phyloP scores from a whole-genome alignment of 30 jellyfish, hydroid and myxozoan species.

The Cassiopea andromeda region DNA sequence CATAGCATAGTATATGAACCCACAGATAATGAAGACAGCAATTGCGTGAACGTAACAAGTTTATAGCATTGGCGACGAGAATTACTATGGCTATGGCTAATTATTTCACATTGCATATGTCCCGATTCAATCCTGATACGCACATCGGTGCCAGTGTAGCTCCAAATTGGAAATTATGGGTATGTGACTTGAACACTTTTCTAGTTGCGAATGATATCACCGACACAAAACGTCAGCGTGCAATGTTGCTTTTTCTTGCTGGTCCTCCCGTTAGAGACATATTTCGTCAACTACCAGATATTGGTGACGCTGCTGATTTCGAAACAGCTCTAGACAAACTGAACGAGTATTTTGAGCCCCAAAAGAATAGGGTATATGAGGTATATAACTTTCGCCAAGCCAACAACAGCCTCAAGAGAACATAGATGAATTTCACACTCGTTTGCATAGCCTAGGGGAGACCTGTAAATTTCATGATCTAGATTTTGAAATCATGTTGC shows the following conservation, averaged over 20 bases:
- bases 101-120: background rate
- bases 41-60: too few species aligned
- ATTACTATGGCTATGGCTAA: background rate
- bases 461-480: too few species aligned
- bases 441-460: too few species aligned
- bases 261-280: conserved; percentile 42
- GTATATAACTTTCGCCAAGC: too few species aligned
- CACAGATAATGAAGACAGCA: too few species aligned
- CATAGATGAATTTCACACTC: too few species aligned
- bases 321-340: conserved; percentile 20
- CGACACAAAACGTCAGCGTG: conserved; percentile 23
- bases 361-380: too few species aligned
- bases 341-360: background rate
- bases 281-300: conserved; percentile 56
- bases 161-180: conserved; percentile 28
- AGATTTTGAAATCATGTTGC: too few species aligned
- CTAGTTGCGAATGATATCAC: conserved; percentile 14
- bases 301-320: conserved; percentile 8
- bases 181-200: conserved; percentile 2
- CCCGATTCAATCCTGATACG: conserved; percentile 10
- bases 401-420: too few species aligned
- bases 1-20: too few species aligned
- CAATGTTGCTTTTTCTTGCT: conserved; percentile 36
- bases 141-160: conserved; percentile 4
- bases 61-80: background rate